phyloP scores from a whole-genome alignment of 1,140 invertebrate genomes.

The Caenorhabditis brenneri region DNA sequence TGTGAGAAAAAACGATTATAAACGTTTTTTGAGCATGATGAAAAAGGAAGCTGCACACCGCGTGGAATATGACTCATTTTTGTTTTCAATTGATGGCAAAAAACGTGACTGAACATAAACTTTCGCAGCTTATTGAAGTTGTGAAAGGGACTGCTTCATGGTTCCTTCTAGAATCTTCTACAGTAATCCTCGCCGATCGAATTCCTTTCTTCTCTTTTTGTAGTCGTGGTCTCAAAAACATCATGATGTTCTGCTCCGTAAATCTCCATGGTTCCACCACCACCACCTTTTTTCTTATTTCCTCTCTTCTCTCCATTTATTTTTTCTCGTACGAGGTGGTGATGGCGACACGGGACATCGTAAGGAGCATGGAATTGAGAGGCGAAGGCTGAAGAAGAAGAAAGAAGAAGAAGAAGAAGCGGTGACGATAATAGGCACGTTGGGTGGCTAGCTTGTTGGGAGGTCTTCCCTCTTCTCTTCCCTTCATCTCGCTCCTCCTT shows the following conservation, averaged over 20 bases:
- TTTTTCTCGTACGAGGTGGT: conserved; percentile 4
- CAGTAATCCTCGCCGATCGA: neutral
- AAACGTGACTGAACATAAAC: too few relatives aligned
- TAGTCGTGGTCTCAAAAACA: neutral
- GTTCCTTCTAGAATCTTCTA: too few relatives aligned
- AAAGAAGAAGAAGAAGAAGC: conserved; percentile 24
- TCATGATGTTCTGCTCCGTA: neutral
- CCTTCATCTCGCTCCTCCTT: too few relatives aligned
- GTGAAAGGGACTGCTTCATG: too few relatives aligned
- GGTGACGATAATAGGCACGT: conserved; percentile 27
- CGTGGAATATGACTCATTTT: too few relatives aligned
- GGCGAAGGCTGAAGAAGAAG: neutral
- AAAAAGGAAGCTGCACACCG: too few relatives aligned
- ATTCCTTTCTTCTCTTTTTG: too few relatives aligned
- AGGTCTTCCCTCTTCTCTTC: conserved; percentile 1
- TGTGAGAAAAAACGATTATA: too few relatives aligned
- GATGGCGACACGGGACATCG: conserved; percentile 26
- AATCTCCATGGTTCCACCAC: neutral
- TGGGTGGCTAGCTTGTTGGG: neutral
- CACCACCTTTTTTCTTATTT: neutral
- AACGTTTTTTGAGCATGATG: too few relatives aligned
- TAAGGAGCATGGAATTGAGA: neutral
- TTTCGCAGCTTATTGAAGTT: too few relatives aligned
- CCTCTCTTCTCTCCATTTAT: neutral
- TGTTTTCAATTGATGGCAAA: too few relatives aligned